These are phyloP conservation scores for Strigamia transsilvanica DNA, from an alignment of 2,888 invertebrate genomes.

Conservation along the genomic window DNA sequence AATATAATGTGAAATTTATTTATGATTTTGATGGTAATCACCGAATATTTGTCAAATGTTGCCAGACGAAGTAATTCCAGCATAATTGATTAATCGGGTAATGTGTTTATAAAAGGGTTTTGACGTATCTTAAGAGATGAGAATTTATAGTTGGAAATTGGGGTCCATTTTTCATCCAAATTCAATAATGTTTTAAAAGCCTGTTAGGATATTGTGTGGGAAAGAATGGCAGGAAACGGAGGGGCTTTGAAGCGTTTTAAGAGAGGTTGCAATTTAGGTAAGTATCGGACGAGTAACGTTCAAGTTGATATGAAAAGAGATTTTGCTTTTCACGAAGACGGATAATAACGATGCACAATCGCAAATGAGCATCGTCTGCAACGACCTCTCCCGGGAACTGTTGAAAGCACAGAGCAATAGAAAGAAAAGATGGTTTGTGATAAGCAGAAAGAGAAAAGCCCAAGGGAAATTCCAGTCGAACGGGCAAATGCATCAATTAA, in stretches of 20 bases:
- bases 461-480: constrained; percentile 49
- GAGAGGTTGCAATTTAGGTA: constrained; percentile 33
- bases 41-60: constrained; percentile 17
- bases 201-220: background rate
- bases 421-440: constrained; percentile 34
- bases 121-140: background rate
- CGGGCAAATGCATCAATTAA: constrained; percentile 46
- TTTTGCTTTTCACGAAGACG: constrained; percentile 38
- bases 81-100: constrained; percentile 11
- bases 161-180: constrained; percentile 32
- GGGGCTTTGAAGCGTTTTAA: constrained; percentile 17
- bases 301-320: constrained; percentile 31
- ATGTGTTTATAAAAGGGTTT: constrained; percentile 1
- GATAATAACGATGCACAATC: constrained; percentile 48
- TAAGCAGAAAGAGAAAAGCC: constrained; percentile 45
- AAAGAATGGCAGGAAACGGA: background rate
- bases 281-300: constrained; percentile 44
- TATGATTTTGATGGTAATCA: constrained; percentile 23
- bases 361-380: constrained; percentile 47
- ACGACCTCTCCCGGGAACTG: constrained; percentile 44
- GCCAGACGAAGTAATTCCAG: background rate
- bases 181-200: constrained; percentile 45
- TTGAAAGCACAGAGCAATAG: constrained; percentile 36
- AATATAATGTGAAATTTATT: constrained; percentile 16
- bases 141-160: background rate